Base-by-base conservation (phyloP, 2,888 invertebrate genomes). In the Ochropacha duplaris region DNA sequence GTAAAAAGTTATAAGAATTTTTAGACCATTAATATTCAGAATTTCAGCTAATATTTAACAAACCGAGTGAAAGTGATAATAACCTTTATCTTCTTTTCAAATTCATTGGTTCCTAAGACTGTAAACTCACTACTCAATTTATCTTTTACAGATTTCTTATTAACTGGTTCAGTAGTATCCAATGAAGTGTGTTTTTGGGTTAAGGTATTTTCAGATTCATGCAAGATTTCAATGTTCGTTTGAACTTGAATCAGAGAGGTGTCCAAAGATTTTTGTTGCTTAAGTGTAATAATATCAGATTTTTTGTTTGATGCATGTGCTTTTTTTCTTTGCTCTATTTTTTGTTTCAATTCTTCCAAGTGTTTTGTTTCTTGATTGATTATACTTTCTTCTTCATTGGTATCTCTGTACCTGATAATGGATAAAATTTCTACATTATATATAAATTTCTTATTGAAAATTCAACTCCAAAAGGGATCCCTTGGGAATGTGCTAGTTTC, bases 101-200 rank as follows among this genome's bases (percentile, higher is more conserved):
- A 94, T 59, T 93, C 94, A 71, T 94, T 94, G 57, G 89, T 93
- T 6, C 96, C 96, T 54, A 97, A 90, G 22, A 97, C 93, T 74
- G 95, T 95, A 74, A 95, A 96, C 69, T 94, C 92, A 57, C 84
- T 66, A 22, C 68, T 62, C 24, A 67, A 65, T 58, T 78, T 76
- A 49, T 62, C 56, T 50, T 70, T 71, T 66, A 63, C 62, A 64
- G 4, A 31, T 59, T 57, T 60, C 55, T 55, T 56, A 57, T 73
- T 51, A 57, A 58, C 66, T 36, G 61, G 55, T 55, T 59, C 59
- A 28, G 54, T 16, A 50, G 56, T 54, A 62, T 59, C 57, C 60
- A 61, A 59, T 56, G 54, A 49, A 61, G 69, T 71, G 1, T 57
- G 49, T 24, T 65, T 58, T 58, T 69, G 55, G 55, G 55, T 54